Base-by-base conservation (phyloP, 1,140 invertebrate genomes). In the Pectinophora gossypiella region DNA sequence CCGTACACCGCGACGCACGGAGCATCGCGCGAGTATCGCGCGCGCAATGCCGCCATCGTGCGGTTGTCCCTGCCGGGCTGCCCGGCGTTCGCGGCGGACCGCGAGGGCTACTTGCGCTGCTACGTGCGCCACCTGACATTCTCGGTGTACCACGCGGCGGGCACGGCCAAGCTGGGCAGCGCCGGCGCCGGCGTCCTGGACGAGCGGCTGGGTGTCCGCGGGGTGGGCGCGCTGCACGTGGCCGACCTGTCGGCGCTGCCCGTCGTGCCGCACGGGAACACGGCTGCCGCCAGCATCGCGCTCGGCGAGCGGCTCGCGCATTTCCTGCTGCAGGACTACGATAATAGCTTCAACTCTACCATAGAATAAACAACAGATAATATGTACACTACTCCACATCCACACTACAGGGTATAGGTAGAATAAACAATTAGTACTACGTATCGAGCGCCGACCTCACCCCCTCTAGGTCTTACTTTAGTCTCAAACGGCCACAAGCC, bases 271-370 rank as follows among this genome's bases (percentile, higher is more conserved):
- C 68, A 79, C 12, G 87, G 79, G 0, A 85, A 83, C 51, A 82
- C 81, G 1, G 74, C 72, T 1, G 76, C 85, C 12, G 53, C 67
- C 3, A 56, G 70, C 18, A 64, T 83, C 12, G 81, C 85, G n/a
- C 55, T 88, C 19, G 85, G 70, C 0, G 93, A 94, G 63, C 90
- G 73, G 22, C 89, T 85, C 0, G 89, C 90, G 4, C 91, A 93
- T 55, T 88, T 93, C 63, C 89, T 93, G 38, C 12, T 65, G n/a
- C n/a, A n/a, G n/a, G n/a, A n/a, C n/a, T n/a, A n/a, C n/a, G n/a
- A n/a, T n/a, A n/a, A n/a, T n/a, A n/a, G n/a, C n/a, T n/a, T n/a
- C n/a, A n/a, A n/a, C n/a, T n/a, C n/a, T n/a, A n/a, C n/a, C n/a
- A n/a, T n/a, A n/a, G n/a, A n/a, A n/a, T n/a, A n/a, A n/a, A n/a